Evolutionary conservation across 2,888 invertebrate genomes (phyloP).

Genomic region (Oasisia sp.): DNA sequence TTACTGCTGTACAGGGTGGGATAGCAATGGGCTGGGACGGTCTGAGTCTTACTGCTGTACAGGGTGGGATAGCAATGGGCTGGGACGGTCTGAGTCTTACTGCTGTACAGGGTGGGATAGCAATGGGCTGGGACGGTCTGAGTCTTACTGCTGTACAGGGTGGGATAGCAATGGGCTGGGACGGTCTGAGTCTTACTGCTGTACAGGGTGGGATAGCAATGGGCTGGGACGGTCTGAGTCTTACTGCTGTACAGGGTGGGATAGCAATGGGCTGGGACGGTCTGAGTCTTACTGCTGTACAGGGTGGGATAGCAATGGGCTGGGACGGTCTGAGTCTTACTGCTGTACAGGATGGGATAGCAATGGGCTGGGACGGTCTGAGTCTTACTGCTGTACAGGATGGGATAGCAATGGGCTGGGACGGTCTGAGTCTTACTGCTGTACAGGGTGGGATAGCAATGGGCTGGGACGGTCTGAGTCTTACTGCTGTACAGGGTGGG

Average conservation of each 20-base stretch:
- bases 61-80: no score
- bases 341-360: slow-evolving; percentile 86
- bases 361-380: slow-evolving; percentile 80
- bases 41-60: no score
- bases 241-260: slow-evolving; percentile 86
- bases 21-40: no score
- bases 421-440: slow-evolving; percentile 90
- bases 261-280: slow-evolving; percentile 86
- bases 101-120: slow-evolving; percentile 82
- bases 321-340: slow-evolving; percentile 94
- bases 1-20: no score
- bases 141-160: slow-evolving; percentile 91
- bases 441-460: slow-evolving; percentile 86
- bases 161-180: slow-evolving; percentile 84
- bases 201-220: slow-evolving; percentile 88
- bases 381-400: slow-evolving; percentile 62
- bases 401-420: slow-evolving; percentile 98
- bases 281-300: neutral
- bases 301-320: slow-evolving; percentile 94
- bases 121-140: slow-evolving; percentile 93
- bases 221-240: slow-evolving; percentile 95
- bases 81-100: no score
- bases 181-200: neutral
- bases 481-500: slow-evolving; percentile 75
- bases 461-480: slow-evolving; percentile 75